Percentiles rank a stretch among this genome's conserved stretches.
Evolutionary conservation across 1,140 invertebrate genomes (phyloP).

Genomic region (Zaprionus tsacasi): DNA sequence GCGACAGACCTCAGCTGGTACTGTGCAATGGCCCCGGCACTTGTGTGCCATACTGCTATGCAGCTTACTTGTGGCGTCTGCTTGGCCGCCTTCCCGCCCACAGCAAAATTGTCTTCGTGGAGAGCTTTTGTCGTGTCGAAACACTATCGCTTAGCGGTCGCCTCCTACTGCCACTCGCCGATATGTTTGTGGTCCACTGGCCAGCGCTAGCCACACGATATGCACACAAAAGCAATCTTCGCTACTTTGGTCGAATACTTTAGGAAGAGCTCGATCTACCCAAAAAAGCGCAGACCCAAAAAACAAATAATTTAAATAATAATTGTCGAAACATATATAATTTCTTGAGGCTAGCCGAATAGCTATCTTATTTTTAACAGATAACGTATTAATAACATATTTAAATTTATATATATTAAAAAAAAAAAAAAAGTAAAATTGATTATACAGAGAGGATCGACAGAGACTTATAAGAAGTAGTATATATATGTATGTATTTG

Average conservation of each 20-base stretch:
- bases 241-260: conserved; percentile 87
- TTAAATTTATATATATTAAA: not conserved
- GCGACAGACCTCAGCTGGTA: conserved; percentile 90
- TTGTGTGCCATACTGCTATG: conserved; percentile 94
- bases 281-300: not conserved
- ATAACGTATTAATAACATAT: conserved; percentile 10
- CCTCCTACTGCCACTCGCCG: conserved; percentile 92
- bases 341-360: not conserved
- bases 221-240: conserved; percentile 85
- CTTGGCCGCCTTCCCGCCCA: conserved; percentile 86
- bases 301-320: not conserved
- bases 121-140: conserved; percentile 97
- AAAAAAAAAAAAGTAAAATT: conserved; percentile 5
- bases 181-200: conserved; percentile 97
- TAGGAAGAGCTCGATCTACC: conserved; percentile 13
- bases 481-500: not conserved
- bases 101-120: conserved; percentile 94
- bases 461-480: not conserved
- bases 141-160: conserved; percentile 94
- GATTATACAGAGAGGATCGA: not conserved
- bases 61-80: conserved; percentile 88
- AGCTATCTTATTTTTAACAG: conserved; percentile 1
- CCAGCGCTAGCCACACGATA: conserved; percentile 86
- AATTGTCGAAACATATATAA: not conserved
- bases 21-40: conserved; percentile 98